Conservation (phyloP, 2,797 vertebrate species). For the Urocyon cinereoargenteus region DNA sequence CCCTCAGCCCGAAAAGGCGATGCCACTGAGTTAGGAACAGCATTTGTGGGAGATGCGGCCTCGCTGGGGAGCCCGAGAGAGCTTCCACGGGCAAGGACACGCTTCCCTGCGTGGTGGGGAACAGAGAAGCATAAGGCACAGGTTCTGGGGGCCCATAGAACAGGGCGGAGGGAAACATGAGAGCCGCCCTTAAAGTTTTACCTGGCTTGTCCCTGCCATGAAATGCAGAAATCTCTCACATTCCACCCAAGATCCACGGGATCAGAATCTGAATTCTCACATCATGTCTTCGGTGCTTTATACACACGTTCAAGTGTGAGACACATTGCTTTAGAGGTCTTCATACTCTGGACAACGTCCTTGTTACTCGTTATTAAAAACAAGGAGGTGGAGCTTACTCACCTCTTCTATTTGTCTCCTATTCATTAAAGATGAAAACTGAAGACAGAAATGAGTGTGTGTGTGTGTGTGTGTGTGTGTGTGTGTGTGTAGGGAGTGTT, state of each 20-base stretch:
- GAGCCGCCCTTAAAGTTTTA: background rate
- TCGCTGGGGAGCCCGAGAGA: background rate
- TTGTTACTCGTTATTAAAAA: background rate
- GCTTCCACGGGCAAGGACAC: background rate
- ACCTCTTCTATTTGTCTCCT: background rate
- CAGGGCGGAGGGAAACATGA: accelerated
- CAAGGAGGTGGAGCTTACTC: background rate
- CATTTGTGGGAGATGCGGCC: background rate
- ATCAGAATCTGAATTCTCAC: background rate
- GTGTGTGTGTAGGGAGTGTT: background rate
- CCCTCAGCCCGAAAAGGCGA: accelerated
- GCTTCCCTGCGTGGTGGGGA: background rate
- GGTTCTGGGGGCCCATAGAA: accelerated
- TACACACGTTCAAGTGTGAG: background rate
- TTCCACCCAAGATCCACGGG: background rate
- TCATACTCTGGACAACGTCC: background rate
- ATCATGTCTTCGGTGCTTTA: no score
- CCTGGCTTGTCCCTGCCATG: background rate
- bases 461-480: background rate
- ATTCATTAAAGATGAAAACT: background rate
- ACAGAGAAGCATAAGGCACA: accelerated
- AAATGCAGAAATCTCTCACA: background rate
- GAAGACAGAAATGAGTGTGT: background rate
- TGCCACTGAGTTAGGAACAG: background rate
- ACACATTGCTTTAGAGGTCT: background rate